phyloP scores from a whole-genome alignment of 2,797 vertebrate species.

The Hippocampus kuda region DNA sequence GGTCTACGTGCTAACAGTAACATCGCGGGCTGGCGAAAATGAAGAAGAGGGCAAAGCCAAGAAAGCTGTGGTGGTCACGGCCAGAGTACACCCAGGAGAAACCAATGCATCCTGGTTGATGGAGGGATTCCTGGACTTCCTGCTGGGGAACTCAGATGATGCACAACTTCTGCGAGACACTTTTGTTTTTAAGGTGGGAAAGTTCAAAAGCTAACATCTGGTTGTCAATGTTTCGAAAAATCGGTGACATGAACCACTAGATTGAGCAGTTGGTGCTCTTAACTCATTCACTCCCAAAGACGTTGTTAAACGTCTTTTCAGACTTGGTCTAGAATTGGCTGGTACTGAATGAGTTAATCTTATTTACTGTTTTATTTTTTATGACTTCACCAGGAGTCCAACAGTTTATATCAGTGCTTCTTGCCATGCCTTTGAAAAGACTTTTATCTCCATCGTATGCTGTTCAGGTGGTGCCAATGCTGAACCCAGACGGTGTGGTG shows the following conservation, averaged over 20 bases:
- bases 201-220: background rate
- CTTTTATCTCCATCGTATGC: background rate
- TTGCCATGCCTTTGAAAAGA: background rate
- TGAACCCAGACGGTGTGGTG: slow-evolving; percentile 90
- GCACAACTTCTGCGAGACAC: slow-evolving; percentile 77
- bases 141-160: slow-evolving; percentile 74
- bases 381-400: background rate
- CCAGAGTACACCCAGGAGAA: slow-evolving; percentile 84
- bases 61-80: slow-evolving; percentile 78
- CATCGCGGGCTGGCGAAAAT: slow-evolving; percentile 44
- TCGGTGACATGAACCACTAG: background rate
- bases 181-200: slow-evolving; percentile 81
- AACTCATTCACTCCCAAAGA: too few relatives aligned
- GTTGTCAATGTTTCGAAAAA: background rate
- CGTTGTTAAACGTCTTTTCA: too few relatives aligned
- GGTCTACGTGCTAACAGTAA: slow-evolving; percentile 78
- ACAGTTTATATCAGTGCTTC: background rate
- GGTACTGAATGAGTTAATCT: too few relatives aligned
- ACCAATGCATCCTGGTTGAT: slow-evolving; percentile 87
- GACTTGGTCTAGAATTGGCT: too few relatives aligned
- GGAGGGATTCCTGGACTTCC: slow-evolving; percentile 83
- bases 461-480: slow-evolving; percentile 83
- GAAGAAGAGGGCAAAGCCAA: slow-evolving; percentile 50
- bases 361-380: background rate
- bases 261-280: background rate